Percentiles rank a stretch among this genome's conserved stretches.
phyloP scores from a whole-genome alignment of 2,888 invertebrate species.

The Trileptium ribeirensis region DNA sequence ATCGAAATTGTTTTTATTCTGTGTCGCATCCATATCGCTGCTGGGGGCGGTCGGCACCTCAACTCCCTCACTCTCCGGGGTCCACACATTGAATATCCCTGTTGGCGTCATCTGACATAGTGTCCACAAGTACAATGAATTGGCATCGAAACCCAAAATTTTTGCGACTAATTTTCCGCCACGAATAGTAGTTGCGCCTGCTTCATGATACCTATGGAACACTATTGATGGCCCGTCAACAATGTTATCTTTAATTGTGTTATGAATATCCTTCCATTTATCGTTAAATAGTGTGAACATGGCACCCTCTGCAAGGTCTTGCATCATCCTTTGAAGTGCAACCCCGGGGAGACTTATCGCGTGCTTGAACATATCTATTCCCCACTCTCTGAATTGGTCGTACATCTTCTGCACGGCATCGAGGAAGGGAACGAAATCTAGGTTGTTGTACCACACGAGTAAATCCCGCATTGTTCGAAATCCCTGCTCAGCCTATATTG shows the following conservation, averaged over 20 bases:
- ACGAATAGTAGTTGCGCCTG: not conserved
- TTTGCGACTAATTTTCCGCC: not conserved
- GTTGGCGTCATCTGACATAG: not conserved
- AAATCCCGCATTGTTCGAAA: not conserved
- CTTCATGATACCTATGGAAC: not conserved
- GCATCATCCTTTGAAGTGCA: constrained; percentile 22
- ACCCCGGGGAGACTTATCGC: not conserved
- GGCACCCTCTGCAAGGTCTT: constrained; percentile 18
- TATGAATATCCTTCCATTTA: not conserved
- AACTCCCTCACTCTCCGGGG: not conserved
- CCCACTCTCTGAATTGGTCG: not conserved
- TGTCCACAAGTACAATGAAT: not conserved
- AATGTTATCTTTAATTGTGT: not conserved
- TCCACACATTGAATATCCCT: not conserved
- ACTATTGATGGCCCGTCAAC: not conserved
- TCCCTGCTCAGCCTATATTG: not conserved
- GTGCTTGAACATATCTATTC: constrained; percentile 3
- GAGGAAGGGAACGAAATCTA: not conserved
- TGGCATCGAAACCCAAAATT: not conserved
- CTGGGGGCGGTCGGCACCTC: not conserved
- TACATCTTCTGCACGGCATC: not conserved
- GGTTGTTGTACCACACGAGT: not conserved
- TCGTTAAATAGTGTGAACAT: not conserved
- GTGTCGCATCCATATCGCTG: not conserved
- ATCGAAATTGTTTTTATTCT: too few relatives aligned